Conservation (phyloP, 2,113 vertebrate genomes). For the Gobius niger region DNA sequence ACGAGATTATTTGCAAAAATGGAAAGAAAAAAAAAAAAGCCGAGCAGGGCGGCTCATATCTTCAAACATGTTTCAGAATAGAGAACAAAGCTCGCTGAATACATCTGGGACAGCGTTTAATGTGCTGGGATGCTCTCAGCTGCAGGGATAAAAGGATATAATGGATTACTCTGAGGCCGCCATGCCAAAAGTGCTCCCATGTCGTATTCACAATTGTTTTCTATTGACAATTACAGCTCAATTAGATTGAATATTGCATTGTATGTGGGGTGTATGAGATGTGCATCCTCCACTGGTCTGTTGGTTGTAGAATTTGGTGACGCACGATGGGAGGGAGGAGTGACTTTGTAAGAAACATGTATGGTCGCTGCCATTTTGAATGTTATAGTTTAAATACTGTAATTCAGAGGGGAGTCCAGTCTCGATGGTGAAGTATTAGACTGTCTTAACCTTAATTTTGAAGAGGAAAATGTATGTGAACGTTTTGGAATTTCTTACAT, state of each 20-base stretch:
- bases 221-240: conserved; percentile 13
- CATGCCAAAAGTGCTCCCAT: conserved; percentile 20
- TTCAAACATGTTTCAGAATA: conserved; percentile 15
- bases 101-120: conserved; percentile 10
- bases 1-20: conserved; percentile 22
- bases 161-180: conserved; percentile 14
- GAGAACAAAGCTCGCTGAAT: conserved; percentile 42
- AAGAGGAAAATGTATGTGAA: too few relatives aligned
- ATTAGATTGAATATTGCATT: not conserved
- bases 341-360: too few relatives aligned
- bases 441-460: too few relatives aligned
- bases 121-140: conserved; percentile 16
- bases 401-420: too few relatives aligned
- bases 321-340: too few relatives aligned
- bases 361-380: too few relatives aligned
- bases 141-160: conserved; percentile 20
- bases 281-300: not conserved
- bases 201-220: conserved; percentile 12
- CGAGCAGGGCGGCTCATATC: conserved; percentile 26
- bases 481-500: too few relatives aligned
- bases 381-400: too few relatives aligned
- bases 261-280: not conserved
- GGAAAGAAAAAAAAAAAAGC: not conserved
- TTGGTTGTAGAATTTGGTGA: not conserved
- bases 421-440: too few relatives aligned